Evolutionary conservation across 2,113 vertebrate genomes (phyloP).

Genomic region (Thomomys bottae): DNA sequence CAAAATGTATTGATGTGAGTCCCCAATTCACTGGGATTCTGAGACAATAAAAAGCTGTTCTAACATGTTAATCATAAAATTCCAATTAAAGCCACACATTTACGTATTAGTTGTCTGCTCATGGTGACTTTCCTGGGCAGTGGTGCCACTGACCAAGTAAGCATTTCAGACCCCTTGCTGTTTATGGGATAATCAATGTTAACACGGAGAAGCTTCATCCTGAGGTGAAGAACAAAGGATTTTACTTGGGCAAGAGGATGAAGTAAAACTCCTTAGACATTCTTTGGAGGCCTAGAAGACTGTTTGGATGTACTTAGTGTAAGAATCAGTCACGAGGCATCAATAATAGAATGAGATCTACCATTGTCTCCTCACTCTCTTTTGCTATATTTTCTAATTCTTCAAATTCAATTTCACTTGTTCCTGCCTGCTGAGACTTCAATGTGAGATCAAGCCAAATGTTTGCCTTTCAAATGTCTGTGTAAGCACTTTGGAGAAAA

Average conservation of each 20-base stretch:
- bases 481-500: slow-evolving; percentile 10
- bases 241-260: neutral
- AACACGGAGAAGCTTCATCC: neutral
- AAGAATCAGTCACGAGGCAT: neutral
- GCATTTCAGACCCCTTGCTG: neutral
- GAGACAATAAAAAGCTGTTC: neutral
- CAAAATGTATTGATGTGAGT: neutral
- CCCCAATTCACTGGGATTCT: neutral
- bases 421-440: neutral
- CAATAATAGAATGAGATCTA: neutral
- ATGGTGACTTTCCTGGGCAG: neutral
- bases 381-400: neutral
- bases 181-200: neutral
- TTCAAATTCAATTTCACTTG: neutral
- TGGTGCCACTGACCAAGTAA: neutral
- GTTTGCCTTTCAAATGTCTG: neutral
- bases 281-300: no score
- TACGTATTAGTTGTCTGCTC: neutral
- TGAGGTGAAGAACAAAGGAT: fast-evolving
- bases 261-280: no score
- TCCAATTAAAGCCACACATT: neutral
- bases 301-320: fast-evolving
- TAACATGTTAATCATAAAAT: neutral
- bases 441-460: neutral
- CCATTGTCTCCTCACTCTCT: neutral